Evolutionary conservation across 2,888 invertebrate genomes (phyloP), one percentile per base, ranked within the genome.

Genomic region (Dioctria rufipes): DNA sequence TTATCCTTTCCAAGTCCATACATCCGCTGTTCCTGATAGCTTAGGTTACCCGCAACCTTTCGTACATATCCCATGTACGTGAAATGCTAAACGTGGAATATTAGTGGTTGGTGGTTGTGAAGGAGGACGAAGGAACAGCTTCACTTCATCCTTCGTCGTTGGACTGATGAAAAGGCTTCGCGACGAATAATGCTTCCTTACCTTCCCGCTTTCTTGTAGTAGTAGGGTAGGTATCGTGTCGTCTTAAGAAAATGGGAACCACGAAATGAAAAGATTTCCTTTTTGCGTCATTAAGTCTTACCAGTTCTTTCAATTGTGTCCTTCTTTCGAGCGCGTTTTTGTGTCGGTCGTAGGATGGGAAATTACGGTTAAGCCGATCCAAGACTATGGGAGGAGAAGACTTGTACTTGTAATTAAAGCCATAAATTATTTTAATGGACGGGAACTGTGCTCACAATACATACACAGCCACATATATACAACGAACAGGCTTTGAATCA

Each of bases 181-280:
- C 61, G 63, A 63, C 39, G 77, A 77, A 77, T 63, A 77, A 77
- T 77, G 77, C 63, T n/a, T 54, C 11, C 6, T 46, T 61, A 37
- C 3, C 63, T 42, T 71, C 54, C 60, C 37, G 39, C 60, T 40
- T 42, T 77, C 46, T 49, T 37, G 61, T 61, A 63, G 61, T 61
- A 63, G 61, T 37, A 54, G 25, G 25, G 25, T 25, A 25, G 25
- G 25, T 25, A 25, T 25, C 25, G 25, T 25, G 25, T 46, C 77
- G 63, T 77, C 77, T 77, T 77, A 77, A 77, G 77, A 77, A 77
- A 77, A 63, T 63, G 77, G 77, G 77, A 77, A 77, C 77, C 77
- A 63, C 77, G 49, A 77, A 77, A 77, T 77, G 77, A 77, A 77
- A 77, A 77, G 77, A 77, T 77, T 77, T 77, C 77, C 77, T 77